phyloP scores from a whole-genome alignment of 2,113 vertebrate species.

The Mustela lutreola region DNA sequence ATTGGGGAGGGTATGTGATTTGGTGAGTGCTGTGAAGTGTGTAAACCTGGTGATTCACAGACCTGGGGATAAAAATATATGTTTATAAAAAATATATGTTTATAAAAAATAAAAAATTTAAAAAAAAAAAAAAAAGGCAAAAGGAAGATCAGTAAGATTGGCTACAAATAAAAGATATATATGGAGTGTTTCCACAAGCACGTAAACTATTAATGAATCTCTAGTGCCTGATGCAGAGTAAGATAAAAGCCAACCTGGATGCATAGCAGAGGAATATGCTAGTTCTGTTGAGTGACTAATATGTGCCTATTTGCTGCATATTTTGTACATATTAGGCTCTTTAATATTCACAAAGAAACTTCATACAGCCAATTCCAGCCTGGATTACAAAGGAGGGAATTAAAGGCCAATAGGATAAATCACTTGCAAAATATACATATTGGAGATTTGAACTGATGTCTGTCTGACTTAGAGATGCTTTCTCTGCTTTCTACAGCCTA shows the following conservation, averaged over 20 bases:
- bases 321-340: background rate
- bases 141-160: background rate
- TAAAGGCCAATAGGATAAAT: background rate
- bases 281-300: background rate
- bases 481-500: background rate
- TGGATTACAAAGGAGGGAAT: background rate
- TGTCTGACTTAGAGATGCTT: background rate
- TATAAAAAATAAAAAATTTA: too few species aligned
- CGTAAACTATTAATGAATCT: background rate
- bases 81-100: too few species aligned
- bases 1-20: too few species aligned
- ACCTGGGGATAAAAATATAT: too few species aligned
- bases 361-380: background rate
- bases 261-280: background rate
- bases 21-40: too few species aligned
- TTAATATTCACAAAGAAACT: background rate
- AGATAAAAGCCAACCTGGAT: background rate
- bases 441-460: background rate
- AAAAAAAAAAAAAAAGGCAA: too few species aligned
- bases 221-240: background rate
- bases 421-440: background rate
- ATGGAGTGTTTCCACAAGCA: slow-evolving; percentile 8
- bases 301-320: background rate
- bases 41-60: too few species aligned
- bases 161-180: slow-evolving; percentile 38